Conservation (phyloP, 2,888 invertebrate genomes). For the Cyrtodaria siliqua region DNA sequence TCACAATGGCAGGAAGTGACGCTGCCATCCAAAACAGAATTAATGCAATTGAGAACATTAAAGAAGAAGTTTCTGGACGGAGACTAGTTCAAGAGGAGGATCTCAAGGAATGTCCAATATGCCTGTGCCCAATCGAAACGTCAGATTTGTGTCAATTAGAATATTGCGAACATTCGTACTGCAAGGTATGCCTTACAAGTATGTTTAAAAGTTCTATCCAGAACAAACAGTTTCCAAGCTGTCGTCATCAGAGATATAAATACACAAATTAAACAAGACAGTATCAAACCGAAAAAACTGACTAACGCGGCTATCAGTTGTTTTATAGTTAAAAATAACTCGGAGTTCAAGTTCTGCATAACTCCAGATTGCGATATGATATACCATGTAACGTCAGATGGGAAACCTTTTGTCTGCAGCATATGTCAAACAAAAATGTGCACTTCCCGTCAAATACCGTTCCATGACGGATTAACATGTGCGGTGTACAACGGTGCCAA, state of each 20-base stretch:
- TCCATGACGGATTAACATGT: slow-evolving; percentile 78
- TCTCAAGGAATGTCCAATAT: slow-evolving; percentile 76
- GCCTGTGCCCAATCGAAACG: slow-evolving; percentile 74
- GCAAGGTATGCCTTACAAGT: slow-evolving; percentile 70
- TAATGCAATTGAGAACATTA: slow-evolving; percentile 31
- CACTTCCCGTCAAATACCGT: slow-evolving; percentile 74
- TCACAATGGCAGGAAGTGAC: slow-evolving; percentile 57
- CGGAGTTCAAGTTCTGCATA: slow-evolving; percentile 72
- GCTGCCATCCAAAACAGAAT: slow-evolving; percentile 51
- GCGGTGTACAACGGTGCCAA: slow-evolving; percentile 62
- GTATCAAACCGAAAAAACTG: slow-evolving; percentile 47
- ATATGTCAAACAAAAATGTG: slow-evolving; percentile 71
- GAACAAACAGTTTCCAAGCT: slow-evolving; percentile 71
- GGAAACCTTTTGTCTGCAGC: slow-evolving; percentile 64
- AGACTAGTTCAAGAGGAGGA: not conserved
- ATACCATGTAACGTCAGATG: slow-evolving; percentile 68
- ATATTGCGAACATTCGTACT: slow-evolving; percentile 81
- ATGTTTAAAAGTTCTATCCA: slow-evolving; percentile 64
- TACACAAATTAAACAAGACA: slow-evolving; percentile 42
- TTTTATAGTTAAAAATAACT: slow-evolving; percentile 66
- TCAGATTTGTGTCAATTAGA: slow-evolving; percentile 77
- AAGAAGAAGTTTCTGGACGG: not conserved
- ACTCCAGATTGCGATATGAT: slow-evolving; percentile 80
- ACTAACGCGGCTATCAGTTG: slow-evolving; percentile 65
- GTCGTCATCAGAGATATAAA: slow-evolving; percentile 71